A percentile compares a stretch with the other conserved stretches of the same genome.
Conservation (phyloP, 2,888 invertebrate genomes). For the Drosophila subquinaria region DNA sequence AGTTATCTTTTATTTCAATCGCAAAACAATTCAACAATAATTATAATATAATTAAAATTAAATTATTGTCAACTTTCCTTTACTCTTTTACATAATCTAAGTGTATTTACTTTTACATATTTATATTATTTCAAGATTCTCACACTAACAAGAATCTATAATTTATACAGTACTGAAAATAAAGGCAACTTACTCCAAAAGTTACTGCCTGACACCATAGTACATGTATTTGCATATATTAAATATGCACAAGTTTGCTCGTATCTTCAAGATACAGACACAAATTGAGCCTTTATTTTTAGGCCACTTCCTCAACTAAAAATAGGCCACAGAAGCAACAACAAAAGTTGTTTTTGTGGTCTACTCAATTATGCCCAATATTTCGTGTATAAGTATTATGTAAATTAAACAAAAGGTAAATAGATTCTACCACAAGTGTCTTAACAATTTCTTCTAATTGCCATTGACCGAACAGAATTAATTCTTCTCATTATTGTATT, state of each 20-base stretch:
- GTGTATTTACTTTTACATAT: background rate
- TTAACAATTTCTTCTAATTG: conserved; percentile 37
- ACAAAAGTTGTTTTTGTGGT: conserved; percentile 11
- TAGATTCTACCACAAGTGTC: conserved; percentile 26
- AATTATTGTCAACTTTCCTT: no score
- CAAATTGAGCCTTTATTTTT: conserved; percentile 40
- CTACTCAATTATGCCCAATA: conserved; percentile 6
- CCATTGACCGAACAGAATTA: conserved; percentile 4
- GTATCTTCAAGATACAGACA: background rate
- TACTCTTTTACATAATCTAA: no score
- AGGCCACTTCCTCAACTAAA: conserved; percentile 48
- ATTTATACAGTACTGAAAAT: background rate
- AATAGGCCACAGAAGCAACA: conserved; percentile 33
- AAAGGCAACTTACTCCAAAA: background rate
- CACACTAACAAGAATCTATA: background rate
- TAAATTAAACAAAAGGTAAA: conserved; percentile 23
- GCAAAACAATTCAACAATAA: no score
- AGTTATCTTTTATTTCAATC: no score
- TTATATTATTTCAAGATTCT: background rate
- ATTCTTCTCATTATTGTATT: conserved; percentile 1
- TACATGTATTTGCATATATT: conserved; percentile 11
- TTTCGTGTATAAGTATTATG: conserved; percentile 2
- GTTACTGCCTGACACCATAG: background rate
- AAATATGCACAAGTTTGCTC: conserved; percentile 27
- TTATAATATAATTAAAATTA: no score